Base-by-base conservation (phyloP, 1,140 invertebrate species). In the Pomacea maculata region DNA sequence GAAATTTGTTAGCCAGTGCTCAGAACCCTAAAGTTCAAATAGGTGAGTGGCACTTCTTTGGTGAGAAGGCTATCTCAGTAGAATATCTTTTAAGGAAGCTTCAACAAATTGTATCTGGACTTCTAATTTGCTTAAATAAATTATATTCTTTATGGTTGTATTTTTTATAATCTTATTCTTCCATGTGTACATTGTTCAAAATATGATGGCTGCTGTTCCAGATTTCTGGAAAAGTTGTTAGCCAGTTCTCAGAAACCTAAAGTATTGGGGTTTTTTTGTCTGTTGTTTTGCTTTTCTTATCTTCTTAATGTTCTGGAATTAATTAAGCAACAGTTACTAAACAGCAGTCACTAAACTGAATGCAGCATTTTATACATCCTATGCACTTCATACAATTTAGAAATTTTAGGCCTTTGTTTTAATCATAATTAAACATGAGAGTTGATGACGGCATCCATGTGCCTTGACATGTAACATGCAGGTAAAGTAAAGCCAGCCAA, bases 201-300 rank as follows among this genome's bases (percentile, higher is more conserved):
- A 92, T 98, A 98, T 92, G 97, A 99, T 92, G 96, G 97, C 6
- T 92, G 97, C 86, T 97, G 96, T 92, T 94, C 96, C 9, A 95
- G 97, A 91, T 92, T 99, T 19, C 91, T 99, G 21, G 98, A 97
- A 57, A 91, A 95, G 65, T 90, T 98, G 1, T 94, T 96, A 81
- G 96, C 96, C 17, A 95, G 95, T 84, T 97, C 97, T 0, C 96
- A 97, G 90, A 88, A 87, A 77, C 85, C 86, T 17, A 86, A 86
- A 80, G 57, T 61, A 61, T 61, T 61, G 57, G 1, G 15, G 57
- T 61, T 17, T 61, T 11, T 61, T 61, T 61, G 11, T 61, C 57
- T 14, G 8, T 14, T 9, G 8, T 61, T 17, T 14, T 14, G 9
- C 11, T 61, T 11, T 61, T 61, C 11, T 61, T 8, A 61, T 61